Conservation (phyloP, 2,888 invertebrate genomes). For the Polyploca ridens region DNA sequence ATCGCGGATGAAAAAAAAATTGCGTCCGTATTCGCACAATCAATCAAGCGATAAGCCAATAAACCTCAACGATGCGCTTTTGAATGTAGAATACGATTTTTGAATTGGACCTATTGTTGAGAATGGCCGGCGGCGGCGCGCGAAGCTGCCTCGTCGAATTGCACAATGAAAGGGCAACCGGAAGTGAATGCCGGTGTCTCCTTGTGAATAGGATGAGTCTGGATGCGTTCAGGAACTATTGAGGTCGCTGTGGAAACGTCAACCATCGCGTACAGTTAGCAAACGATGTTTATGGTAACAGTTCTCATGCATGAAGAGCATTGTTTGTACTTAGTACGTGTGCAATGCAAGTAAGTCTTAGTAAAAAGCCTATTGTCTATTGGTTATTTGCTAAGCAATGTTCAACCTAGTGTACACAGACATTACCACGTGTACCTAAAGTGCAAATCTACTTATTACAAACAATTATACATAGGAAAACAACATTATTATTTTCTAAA, state of each 20-base stretch:
- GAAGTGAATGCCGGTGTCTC: conserved; percentile 78
- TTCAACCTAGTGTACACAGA: not conserved
- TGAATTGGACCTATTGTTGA: conserved; percentile 73
- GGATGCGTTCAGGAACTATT: conserved; percentile 75
- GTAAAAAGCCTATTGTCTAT: too few species aligned
- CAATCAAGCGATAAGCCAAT: conserved; percentile 85
- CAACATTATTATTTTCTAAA: not conserved
- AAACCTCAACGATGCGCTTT: conserved; percentile 85
- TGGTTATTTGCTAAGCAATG: too few species aligned
- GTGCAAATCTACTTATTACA: not conserved
- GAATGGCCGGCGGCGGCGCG: conserved; percentile 73
- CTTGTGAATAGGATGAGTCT: conserved; percentile 62
- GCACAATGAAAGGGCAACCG: conserved; percentile 78
- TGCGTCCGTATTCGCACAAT: conserved; percentile 78
- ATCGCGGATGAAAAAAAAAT: conserved; percentile 43
- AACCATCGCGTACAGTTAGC: conserved; percentile 49
- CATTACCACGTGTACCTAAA: not conserved
- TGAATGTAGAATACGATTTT: conserved; percentile 81
- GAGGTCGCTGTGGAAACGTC: conserved; percentile 59
- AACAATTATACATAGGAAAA: not conserved
- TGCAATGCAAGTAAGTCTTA: too few species aligned
- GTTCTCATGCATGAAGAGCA: not conserved
- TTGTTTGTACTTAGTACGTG: too few species aligned
- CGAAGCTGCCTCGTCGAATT: conserved; percentile 74
- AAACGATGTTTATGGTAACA: conserved; percentile 30